Conservation (phyloP, 2,888 invertebrate species). For the Trichopria drosophilae region DNA sequence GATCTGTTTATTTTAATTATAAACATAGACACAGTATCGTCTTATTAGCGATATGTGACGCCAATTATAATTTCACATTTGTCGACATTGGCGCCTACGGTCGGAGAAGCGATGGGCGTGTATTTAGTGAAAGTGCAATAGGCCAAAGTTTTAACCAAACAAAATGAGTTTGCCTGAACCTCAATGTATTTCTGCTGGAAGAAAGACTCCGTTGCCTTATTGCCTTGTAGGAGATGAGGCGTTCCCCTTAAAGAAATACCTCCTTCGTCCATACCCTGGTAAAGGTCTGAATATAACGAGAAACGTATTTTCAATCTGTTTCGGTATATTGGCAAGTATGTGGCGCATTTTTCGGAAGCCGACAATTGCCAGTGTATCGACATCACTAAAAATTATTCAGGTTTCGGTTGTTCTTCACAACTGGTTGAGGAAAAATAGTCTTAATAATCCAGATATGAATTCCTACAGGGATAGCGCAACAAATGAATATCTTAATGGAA, state of each 20-base stretch:
- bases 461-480: too few species aligned
- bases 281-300: constrained; percentile 5
- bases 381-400: too few species aligned
- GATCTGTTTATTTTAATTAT: constrained; percentile 29
- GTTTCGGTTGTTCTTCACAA: too few species aligned
- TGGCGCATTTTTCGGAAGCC: constrained; percentile 28
- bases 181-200: constrained; percentile 6
- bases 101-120: constrained; percentile 27
- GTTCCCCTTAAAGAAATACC: too few species aligned
- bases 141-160: constrained; percentile 34
- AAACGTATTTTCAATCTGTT: constrained; percentile 26
- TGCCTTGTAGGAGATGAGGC: too few species aligned
- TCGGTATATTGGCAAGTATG: too few species aligned
- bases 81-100: constrained; percentile 32
- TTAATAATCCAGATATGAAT: too few species aligned
- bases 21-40: too few species aligned
- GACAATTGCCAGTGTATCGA: constrained; percentile 20
- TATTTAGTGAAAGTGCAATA: constrained; percentile 23
- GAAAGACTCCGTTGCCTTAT: constrained; percentile 21
- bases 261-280: constrained; percentile 26
- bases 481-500: too few species aligned
- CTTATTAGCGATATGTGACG: too few species aligned
- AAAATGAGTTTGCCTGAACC: constrained; percentile 20
- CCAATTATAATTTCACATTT: constrained; percentile 29
- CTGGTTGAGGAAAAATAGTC: too few species aligned